These are phyloP conservation scores for Trochalopteron elliotii DNA, from an alignment of 2,113 vertebrate species.

Conservation along the genomic window DNA sequence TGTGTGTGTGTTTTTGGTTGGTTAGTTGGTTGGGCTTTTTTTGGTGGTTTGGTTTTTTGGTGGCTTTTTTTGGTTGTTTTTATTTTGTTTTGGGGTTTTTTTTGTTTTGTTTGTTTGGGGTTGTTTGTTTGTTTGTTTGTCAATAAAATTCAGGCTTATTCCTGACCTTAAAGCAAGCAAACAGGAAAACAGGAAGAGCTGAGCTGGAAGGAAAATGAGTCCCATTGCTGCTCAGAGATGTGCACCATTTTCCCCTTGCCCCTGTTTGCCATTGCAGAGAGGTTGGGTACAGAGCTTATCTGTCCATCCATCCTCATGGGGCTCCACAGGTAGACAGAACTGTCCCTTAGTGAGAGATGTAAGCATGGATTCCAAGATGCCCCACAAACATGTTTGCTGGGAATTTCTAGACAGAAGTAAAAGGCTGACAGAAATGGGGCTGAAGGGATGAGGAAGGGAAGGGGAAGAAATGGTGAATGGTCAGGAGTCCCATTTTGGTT, in stretches of 20 bases:
- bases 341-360: neutral
- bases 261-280: neutral
- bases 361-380: neutral
- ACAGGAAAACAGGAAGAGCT: neutral
- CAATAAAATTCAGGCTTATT: neutral
- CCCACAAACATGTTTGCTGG: fast-evolving
- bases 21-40: too few species aligned
- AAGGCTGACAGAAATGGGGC: neutral
- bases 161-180: neutral
- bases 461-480: neutral
- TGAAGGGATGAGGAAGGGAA: neutral
- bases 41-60: too few species aligned
- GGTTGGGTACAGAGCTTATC: neutral
- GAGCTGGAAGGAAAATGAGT: neutral
- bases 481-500: neutral
- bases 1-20: too few species aligned
- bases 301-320: neutral
- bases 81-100: too few species aligned
- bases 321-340: fast-evolving
- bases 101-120: too few species aligned
- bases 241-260: neutral
- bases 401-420: neutral
- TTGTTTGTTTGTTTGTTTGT: too few species aligned
- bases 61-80: too few species aligned
- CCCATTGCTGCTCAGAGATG: neutral